Evolutionary conservation across 2,797 vertebrate genomes (phyloP).

Genomic region (Spinus pinus): DNA sequence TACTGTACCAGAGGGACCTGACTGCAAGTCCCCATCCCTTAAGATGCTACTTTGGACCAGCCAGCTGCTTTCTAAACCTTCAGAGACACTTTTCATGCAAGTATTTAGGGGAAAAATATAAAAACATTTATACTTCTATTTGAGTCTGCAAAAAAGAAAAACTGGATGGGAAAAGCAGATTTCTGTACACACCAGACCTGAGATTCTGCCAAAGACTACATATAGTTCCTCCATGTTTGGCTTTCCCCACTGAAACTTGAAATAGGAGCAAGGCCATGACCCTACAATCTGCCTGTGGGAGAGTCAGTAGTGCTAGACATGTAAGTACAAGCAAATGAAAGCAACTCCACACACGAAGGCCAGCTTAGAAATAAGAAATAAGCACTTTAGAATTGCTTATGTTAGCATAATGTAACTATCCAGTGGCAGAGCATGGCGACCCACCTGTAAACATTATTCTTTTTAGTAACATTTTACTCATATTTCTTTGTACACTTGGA

Average conservation of each 20-base stretch:
- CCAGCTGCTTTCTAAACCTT: background rate
- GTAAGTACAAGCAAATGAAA: background rate
- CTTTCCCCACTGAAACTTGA: background rate
- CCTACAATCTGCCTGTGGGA: constrained; percentile 18
- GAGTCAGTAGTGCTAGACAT: background rate
- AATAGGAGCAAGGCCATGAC: constrained; percentile 17
- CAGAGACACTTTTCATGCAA: background rate
- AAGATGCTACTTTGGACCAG: background rate
- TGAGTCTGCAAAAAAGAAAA: background rate
- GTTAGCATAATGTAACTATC: background rate
- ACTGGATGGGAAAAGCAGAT: background rate
- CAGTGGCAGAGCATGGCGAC: background rate
- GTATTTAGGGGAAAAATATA: background rate
- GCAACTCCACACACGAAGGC: fast-evolving
- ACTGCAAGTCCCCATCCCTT: background rate
- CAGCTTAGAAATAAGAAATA: background rate
- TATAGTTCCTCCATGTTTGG: background rate
- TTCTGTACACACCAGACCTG: background rate
- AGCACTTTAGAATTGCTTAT: background rate
- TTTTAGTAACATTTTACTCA: background rate
- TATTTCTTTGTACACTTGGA: background rate
- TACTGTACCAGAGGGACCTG: background rate
- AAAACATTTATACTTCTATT: background rate
- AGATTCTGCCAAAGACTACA: constrained; percentile 26
- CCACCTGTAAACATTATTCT: background rate